phyloP scores from a whole-genome alignment of 2,113 vertebrate species.

The Oreochromis tanganicae region DNA sequence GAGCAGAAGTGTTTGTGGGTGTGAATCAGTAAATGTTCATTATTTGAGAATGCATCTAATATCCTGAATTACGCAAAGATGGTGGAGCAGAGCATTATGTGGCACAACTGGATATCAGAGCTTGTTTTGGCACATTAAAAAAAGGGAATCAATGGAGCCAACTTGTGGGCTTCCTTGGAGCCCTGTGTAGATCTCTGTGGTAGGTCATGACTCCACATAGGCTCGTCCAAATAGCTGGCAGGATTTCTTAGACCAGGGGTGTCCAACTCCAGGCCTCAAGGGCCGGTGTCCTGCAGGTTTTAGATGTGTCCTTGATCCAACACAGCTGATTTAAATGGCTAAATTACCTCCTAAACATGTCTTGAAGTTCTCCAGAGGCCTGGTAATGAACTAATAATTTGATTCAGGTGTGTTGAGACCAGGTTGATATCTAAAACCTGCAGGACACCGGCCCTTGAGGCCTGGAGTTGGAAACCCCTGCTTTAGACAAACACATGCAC shows the following conservation, averaged over 20 bases:
- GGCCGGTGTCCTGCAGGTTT: not conserved
- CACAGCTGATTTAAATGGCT: not conserved
- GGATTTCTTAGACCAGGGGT: not conserved
- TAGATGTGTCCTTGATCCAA: not conserved
- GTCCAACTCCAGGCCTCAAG: not conserved
- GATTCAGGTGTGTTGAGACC: not conserved
- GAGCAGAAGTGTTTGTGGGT: not conserved
- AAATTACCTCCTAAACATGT: not conserved
- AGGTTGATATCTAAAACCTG: accelerated
- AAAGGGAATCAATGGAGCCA: conserved; percentile 26
- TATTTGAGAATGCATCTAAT: not conserved
- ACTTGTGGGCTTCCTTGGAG: not conserved
- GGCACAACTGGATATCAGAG: not conserved
- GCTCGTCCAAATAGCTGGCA: conserved; percentile 2
- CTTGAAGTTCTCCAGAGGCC: not conserved
- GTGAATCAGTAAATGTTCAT: not conserved
- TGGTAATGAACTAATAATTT: not conserved
- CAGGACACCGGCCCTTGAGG: accelerated
- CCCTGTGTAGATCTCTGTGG: not conserved
- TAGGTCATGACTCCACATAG: conserved; percentile 5
- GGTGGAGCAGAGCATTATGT: not conserved
- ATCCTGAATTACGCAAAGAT: not conserved
- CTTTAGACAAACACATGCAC: not conserved
- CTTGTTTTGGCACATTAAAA: not conserved
- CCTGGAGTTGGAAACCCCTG: not conserved